Evolutionary conservation across 37 sponge, comb jelly and placozoan genomes (phyloP), one percentile per base, ranked within the genome.

Genomic region (Eunapius fragilis): DNA sequence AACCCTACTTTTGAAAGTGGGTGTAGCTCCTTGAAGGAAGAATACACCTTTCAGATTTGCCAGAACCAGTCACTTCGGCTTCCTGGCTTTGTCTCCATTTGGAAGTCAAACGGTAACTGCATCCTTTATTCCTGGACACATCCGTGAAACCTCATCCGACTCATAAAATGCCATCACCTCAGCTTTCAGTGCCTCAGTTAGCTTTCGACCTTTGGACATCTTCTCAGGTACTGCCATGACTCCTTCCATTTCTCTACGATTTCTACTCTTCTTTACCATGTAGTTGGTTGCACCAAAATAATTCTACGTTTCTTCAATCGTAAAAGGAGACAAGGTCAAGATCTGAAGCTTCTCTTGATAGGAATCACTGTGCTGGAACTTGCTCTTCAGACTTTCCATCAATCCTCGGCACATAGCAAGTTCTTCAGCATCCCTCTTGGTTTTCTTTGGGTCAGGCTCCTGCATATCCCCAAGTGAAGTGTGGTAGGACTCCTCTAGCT

Each of bases 101-200:
- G 25, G 36, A 37, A 26, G 31, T 25, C 33, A 37, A 48, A 83
- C 33, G 38, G 84, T 73, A 37, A 83, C 72, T 38, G 31, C 72
- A 48, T 83, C 84, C 31, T 83, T 83, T 49, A 41, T 83, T 45
- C 84, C 84, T 37, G 75, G 84, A 73, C 72, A 73, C 72, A 83
- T 48, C 28, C 74, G 27, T 41, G 74, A 73, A 31, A 67, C n/a
- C 48, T 67, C 58, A 83, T 83, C 84, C 72, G 27, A 31, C 35
- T 83, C 74, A 41, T 83, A 73, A 72, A 83, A 82, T 45, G 47
- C 47, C 9, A 45, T 45, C 47, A 45, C 47, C 58, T 58, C 58
- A 58, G 7, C 58, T 58, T 58, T 45, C 47, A 45, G 47, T 45
- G 47, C 47, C 47, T 45, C 47, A 45, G 47, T 45, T 45, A 45